Base-by-base conservation (phyloP, 2,797 vertebrate species). In the Lutjanus campechanus region DNA sequence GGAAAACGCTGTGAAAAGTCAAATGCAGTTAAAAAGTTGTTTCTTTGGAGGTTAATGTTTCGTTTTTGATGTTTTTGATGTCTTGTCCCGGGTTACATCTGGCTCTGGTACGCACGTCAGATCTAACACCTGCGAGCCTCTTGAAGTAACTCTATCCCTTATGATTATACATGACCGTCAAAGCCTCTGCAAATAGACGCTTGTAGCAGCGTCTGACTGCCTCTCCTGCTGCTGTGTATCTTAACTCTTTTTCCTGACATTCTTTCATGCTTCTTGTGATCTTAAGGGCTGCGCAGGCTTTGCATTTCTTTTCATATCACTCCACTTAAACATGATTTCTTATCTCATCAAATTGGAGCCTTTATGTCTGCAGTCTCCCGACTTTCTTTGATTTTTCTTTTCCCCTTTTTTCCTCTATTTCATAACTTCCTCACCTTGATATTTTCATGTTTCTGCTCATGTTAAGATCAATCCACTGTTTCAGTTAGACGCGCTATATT, bases 41-140 rank as follows among this genome's bases (percentile, higher is more conserved):
- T 60, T 61, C 51, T 51, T 61, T 77, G 36, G 60, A 80, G 44
- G 74, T 65, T 59, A 20, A 10, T 11, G 44, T 46, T 46, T 46
- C 29, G 10, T 79, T 83, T 78, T 80, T 67, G 62, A 81, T 80
- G 81, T 81, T 86, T 51, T 76, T 88, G 73, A 84, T 82, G 88
- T 86, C 17, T 83, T 88, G 84, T 90, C 71, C 79, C 78, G 51
- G 87, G 76, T 67, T 91, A 89, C 91, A 92, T 90, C 90, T 94
- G 89, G 89, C 87, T 79, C 83, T 88, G 89, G 84, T 88, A 83
- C 82, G 86, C 91, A 91, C 91, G 90, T 94, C 89, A 94, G 92
- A 93, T 94, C 93, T 93, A 93, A 95, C 94, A 95, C 94, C 95
- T 95, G 94, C 89, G 80, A 92, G 89, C 84, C 90, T 91, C 91